Evolutionary conservation across 2,888 invertebrate species (phyloP).

Genomic region (Unio delphinus): DNA sequence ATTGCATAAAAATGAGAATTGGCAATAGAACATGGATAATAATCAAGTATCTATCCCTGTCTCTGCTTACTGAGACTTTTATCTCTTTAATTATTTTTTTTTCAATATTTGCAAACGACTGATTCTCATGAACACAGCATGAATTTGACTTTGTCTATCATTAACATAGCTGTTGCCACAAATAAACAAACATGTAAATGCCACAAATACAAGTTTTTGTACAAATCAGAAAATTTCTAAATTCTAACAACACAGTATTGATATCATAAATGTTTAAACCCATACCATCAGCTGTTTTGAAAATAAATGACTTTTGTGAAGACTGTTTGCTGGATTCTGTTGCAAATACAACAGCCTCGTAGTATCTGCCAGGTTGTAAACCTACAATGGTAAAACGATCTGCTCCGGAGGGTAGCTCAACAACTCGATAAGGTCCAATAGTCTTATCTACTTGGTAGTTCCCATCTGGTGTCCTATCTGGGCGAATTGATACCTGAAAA

Average conservation of each 20-base stretch:
- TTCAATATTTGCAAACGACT: too few species aligned
- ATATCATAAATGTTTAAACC: not conserved
- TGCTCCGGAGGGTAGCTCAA: conserved; percentile 79
- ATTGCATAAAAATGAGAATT: too few species aligned
- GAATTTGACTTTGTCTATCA: too few species aligned
- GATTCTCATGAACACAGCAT: too few species aligned
- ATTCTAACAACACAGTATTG: not conserved
- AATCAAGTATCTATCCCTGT: too few species aligned
- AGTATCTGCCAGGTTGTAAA: conserved; percentile 29
- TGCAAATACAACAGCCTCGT: conserved; percentile 35
- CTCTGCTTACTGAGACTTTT: too few species aligned
- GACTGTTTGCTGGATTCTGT: conserved; percentile 32
- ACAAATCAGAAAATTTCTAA: too few species aligned
- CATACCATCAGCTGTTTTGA: conserved; percentile 37
- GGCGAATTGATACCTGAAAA: conserved; percentile 18
- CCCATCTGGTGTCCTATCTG: conserved; percentile 24
- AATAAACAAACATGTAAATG: too few species aligned
- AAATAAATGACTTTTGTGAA: conserved; percentile 26
- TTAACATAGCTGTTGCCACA: too few species aligned
- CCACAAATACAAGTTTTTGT: too few species aligned
- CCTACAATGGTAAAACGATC: conserved; percentile 77
- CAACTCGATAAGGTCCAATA: conserved; percentile 5
- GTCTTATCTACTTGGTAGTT: conserved; percentile 21
- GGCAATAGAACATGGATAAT: too few species aligned
- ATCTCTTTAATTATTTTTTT: too few species aligned